Percentiles rank a stretch among this genome's conserved stretches.
These are phyloP conservation scores for Felis chaus DNA, from an alignment of 2,113 vertebrate species.

Conservation along the genomic window DNA sequence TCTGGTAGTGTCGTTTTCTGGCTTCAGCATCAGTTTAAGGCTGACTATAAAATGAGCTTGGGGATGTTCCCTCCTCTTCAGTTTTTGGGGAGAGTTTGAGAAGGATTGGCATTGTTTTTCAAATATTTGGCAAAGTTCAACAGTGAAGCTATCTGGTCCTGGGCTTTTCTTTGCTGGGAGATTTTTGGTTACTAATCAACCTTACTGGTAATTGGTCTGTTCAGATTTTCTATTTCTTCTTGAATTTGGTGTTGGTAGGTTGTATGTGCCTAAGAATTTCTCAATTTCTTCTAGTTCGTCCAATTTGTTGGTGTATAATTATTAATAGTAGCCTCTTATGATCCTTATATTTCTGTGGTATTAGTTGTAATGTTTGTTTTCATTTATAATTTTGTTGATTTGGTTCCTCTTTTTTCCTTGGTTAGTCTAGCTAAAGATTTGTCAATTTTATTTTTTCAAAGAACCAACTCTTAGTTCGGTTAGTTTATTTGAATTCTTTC, in stretches of 20 bases:
- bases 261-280: background rate
- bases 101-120: background rate
- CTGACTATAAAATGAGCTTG: background rate
- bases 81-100: background rate
- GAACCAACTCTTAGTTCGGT: background rate
- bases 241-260: background rate
- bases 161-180: background rate
- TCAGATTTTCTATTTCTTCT: background rate
- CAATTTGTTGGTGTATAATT: background rate
- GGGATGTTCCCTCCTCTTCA: background rate
- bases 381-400: background rate
- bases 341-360: background rate
- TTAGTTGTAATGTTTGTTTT: background rate
- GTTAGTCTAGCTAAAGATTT: background rate
- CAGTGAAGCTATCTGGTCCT: background rate
- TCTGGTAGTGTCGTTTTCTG: background rate
- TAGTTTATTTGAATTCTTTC: background rate
- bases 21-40: background rate
- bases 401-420: background rate
- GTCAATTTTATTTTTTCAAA: background rate
- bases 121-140: background rate
- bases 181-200: background rate
- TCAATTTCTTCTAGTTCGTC: background rate
- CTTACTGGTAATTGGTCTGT: background rate
- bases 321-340: background rate